Evolutionary conservation across 2,888 invertebrate genomes (phyloP).

Genomic region (Orthosia cruda): DNA sequence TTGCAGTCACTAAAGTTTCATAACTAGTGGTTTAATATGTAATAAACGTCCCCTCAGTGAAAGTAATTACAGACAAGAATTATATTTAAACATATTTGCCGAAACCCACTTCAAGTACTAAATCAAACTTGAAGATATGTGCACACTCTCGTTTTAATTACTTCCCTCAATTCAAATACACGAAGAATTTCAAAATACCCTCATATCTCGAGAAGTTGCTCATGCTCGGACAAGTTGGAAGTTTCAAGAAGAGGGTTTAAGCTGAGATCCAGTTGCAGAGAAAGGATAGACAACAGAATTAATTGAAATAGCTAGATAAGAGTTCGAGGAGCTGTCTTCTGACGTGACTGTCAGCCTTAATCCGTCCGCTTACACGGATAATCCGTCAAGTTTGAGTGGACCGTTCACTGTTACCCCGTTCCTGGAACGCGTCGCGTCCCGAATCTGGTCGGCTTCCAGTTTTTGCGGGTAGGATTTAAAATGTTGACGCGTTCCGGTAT

Average conservation of each 20-base stretch:
- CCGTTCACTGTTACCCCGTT: conserved; percentile 50
- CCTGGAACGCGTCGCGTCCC: conserved; percentile 36
- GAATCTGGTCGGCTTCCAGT: conserved; percentile 64
- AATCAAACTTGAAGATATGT: conserved; percentile 66
- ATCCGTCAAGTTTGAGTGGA: conserved; percentile 66
- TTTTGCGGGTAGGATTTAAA: conserved; percentile 68
- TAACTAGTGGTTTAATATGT: conserved; percentile 58
- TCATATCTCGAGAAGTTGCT: conserved; percentile 51
- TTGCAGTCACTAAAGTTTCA: conserved; percentile 24
- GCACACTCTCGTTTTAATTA: conserved; percentile 61
- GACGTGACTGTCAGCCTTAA: conserved; percentile 69
- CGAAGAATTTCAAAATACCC: conserved; percentile 65
- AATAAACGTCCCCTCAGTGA: conserved; percentile 37
- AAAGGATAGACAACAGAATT: conserved; percentile 62
- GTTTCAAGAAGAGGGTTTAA: conserved; percentile 63
- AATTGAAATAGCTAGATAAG: conserved; percentile 72
- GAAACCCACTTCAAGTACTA: conserved; percentile 54
- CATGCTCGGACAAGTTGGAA: conserved; percentile 56
- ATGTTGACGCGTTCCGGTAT: conserved; percentile 65
- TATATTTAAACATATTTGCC: conserved; percentile 66
- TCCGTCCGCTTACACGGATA: conserved; percentile 70
- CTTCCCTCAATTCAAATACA: conserved; percentile 58
- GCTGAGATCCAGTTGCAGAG: conserved; percentile 56
- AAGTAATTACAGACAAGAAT: conserved; percentile 65
- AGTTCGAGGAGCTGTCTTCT: conserved; percentile 65